These are phyloP conservation scores for Halisarca cf. caerulea DNA, from an alignment of 37 sponge, comb jelly and placozoan genomes.

Conservation along the genomic window DNA sequence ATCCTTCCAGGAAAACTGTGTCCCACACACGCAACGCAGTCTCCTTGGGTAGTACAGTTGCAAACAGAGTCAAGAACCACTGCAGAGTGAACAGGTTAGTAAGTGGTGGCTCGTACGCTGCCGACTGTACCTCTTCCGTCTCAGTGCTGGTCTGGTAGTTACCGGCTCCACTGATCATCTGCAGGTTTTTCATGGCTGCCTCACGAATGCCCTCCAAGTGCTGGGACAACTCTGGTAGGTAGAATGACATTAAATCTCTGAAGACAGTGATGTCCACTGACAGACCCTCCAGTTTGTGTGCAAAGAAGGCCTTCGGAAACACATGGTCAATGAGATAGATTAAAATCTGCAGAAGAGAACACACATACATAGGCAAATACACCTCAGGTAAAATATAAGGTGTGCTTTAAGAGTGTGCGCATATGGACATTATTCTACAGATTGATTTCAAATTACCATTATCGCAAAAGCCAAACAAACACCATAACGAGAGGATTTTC, in stretches of 20 bases:
- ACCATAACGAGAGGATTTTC: no score
- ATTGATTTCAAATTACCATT: no score
- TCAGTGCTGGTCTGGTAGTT: neutral
- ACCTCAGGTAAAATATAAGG: neutral
- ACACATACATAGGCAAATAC: constrained; percentile 10
- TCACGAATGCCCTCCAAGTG: constrained; percentile 63
- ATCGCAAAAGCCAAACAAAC: no score
- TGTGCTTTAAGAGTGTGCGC: no score
- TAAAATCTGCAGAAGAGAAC: constrained; percentile 58
- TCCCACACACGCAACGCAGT: constrained; percentile 82
- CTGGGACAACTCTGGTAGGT: constrained; percentile 69
- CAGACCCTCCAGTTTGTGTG: constrained; percentile 78
- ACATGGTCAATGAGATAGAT: constrained; percentile 79
- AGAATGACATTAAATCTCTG: constrained; percentile 58
- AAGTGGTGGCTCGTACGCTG: constrained; percentile 85
- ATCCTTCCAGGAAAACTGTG: constrained; percentile 77
- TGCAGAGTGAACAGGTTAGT: constrained; percentile 88
- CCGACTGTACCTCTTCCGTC: constrained; percentile 28
- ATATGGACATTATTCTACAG: no score
- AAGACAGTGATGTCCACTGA: constrained; percentile 82
- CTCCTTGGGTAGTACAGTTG: constrained; percentile 72
- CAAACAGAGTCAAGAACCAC: constrained; percentile 91
- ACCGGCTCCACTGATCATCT: neutral
- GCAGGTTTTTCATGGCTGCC: constrained; percentile 32
- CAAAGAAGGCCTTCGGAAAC: constrained; percentile 85